Conservation (phyloP, 2,888 invertebrate species). For the Sericinus montela region DNA sequence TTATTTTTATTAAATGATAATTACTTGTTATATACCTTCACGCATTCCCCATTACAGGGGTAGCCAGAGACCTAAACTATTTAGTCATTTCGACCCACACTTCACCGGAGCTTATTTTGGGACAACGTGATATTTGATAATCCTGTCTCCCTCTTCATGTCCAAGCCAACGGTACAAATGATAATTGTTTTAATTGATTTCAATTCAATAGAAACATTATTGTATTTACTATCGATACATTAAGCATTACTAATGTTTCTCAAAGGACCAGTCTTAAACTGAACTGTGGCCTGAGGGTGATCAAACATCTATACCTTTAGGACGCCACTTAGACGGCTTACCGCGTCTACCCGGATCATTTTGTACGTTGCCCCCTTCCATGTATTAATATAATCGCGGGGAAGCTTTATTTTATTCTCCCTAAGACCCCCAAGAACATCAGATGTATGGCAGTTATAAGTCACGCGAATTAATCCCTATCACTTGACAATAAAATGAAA, state of each 20-base stretch:
- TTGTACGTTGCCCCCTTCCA: slow-evolving; percentile 44
- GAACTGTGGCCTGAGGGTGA: slow-evolving; percentile 23
- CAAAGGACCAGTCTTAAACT: slow-evolving; percentile 8
- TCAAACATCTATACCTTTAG: slow-evolving; percentile 28
- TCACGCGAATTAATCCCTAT: slow-evolving; percentile 77
- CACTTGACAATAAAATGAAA: slow-evolving; percentile 74
- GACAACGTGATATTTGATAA: too few relatives aligned
- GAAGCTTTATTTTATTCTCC: slow-evolving; percentile 74
- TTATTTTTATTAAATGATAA: too few relatives aligned
- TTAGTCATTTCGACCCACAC: too few relatives aligned
- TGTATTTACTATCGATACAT: too few relatives aligned
- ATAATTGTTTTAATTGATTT: too few relatives aligned
- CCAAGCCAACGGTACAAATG: too few relatives aligned
- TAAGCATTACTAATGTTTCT: neutral
- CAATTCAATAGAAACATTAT: too few relatives aligned
- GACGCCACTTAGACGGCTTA: slow-evolving; percentile 62
- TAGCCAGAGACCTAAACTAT: too few relatives aligned
- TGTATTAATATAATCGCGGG: slow-evolving; percentile 75
- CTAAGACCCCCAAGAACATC: slow-evolving; percentile 53
- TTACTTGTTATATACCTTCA: too few relatives aligned
- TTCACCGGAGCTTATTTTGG: too few relatives aligned
- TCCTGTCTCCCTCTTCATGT: too few relatives aligned
- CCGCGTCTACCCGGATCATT: slow-evolving; percentile 59
- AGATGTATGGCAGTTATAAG: slow-evolving; percentile 79
- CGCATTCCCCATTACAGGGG: too few relatives aligned